Evolutionary conservation across 2,888 invertebrate genomes (phyloP), one percentile per base, ranked within the genome.

Genomic region (Dromius quadrimaculatus): DNA sequence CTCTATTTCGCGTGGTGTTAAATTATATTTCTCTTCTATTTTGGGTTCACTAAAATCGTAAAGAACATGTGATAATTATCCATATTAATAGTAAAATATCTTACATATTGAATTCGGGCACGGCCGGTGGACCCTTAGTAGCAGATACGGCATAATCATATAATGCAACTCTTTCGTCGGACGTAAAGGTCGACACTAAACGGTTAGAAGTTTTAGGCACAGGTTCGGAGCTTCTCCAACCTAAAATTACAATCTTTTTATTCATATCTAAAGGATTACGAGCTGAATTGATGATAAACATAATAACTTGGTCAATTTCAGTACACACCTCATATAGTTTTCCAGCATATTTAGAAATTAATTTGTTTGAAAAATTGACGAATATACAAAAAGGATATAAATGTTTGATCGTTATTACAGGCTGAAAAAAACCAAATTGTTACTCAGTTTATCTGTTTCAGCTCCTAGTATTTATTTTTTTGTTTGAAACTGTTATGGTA

Each of bases 101-200:
- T 78, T 79, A 83, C 83, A 80, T 74, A 73, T 78, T 78, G 72
- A 81, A 82, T 75, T 83, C 83, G 23, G 78, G 77, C 11, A 80
- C 78, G 71, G 73, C 72, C 20, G 76, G 73, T 6, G 81, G 82
- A 17, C 77, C 78, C 54, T 73, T 72, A 5, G 81, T 81, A 72
- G 78, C 76, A 38, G 78, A 77, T 38, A 86, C 82, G 17, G 85
- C 84, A 11, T 85, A 86, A 71, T 87, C 84, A 73, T 88, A 84
- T 23, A 89, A 79, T 5, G 85, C 87, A 19, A 85, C 79, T 5
- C 88, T 82, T 81, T 88, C 88, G 74, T 87, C 87, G 0, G 81
- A 71, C 0, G 86, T 84, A 80, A 83, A 88, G 4, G 83, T 81
- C 1, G 82, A 23, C 79, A 83, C 74, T 73, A 81, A 73, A 11